Evolutionary conservation across 2,888 invertebrate genomes (phyloP).

Genomic region (Cryptophagus acutangulus): DNA sequence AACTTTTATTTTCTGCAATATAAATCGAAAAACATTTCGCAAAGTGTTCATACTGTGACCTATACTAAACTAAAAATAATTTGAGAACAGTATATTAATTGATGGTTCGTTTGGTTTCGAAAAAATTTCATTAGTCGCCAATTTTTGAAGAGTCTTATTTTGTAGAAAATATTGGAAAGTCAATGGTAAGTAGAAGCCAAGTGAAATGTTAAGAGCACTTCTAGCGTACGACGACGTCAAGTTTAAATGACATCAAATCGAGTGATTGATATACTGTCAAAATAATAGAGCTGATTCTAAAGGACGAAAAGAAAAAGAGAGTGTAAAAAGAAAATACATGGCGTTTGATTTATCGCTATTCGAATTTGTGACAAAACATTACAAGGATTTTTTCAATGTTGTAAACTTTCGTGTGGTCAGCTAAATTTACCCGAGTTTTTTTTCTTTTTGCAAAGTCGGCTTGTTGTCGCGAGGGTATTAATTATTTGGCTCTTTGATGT

Average conservation of each 20-base stretch:
- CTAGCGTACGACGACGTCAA: constrained; percentile 11
- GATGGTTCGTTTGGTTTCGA: neutral
- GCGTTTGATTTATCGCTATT: constrained; percentile 20
- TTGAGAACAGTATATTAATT: constrained; percentile 2
- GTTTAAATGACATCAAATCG: constrained; percentile 21
- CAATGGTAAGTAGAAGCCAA: constrained; percentile 1
- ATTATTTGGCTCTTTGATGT: too few species aligned
- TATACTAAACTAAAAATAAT: neutral
- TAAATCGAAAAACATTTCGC: too few species aligned
- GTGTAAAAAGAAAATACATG: too few species aligned
- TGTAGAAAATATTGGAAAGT: constrained; percentile 7
- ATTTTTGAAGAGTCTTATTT: constrained; percentile 3
- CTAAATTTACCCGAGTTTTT: neutral
- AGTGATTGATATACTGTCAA: constrained; percentile 26
- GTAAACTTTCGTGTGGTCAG: neutral
- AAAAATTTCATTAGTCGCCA: constrained; percentile 4
- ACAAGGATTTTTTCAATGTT: constrained; percentile 4
- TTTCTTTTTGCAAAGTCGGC: too few species aligned
- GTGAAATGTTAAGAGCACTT: constrained; percentile 9
- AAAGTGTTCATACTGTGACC: too few species aligned
- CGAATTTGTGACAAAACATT: constrained; percentile 8
- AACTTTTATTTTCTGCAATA: too few species aligned
- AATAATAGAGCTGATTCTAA: constrained; percentile 28
- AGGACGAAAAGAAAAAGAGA: too few species aligned
- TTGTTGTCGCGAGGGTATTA: too few species aligned